Evolutionary conservation across 2,113 vertebrate genomes (phyloP).

Genomic region (Heloderma charlesbogerti): DNA sequence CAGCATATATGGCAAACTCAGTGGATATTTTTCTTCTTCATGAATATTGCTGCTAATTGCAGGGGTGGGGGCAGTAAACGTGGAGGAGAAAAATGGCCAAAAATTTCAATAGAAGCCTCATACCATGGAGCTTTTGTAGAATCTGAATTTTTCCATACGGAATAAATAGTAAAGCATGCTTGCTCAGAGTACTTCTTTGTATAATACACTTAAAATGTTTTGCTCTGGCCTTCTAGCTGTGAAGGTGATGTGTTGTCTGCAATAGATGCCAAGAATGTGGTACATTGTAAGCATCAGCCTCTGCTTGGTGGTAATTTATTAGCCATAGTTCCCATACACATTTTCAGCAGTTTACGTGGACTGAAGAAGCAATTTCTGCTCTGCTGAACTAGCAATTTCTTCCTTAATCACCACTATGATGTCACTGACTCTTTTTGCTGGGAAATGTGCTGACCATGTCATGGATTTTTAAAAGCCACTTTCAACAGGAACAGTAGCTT

Average conservation of each 20-base stretch:
- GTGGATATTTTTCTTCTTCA: neutral
- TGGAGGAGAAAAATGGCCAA: neutral
- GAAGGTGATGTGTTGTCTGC: slow-evolving; percentile 24
- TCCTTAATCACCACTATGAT: slow-evolving; percentile 65
- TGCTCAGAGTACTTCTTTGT: neutral
- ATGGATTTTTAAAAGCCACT: slow-evolving; percentile 70
- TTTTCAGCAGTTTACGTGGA: slow-evolving; percentile 49
- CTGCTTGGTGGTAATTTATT: slow-evolving; percentile 45
- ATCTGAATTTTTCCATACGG: fast-evolving
- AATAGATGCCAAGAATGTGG: slow-evolving; percentile 43
- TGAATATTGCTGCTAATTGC: neutral
- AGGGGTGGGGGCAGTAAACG: neutral
- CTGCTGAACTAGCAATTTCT: slow-evolving; percentile 78
- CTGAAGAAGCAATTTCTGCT: slow-evolving; percentile 61
- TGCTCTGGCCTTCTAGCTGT: slow-evolving; percentile 44
- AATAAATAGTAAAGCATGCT: neutral
- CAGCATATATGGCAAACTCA: neutral
- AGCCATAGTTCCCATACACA: slow-evolving; percentile 42
- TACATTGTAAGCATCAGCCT: slow-evolving; percentile 21
- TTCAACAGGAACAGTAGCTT: slow-evolving; percentile 61
- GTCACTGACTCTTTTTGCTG: slow-evolving; percentile 65
- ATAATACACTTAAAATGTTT: neutral
- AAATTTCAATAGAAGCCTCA: neutral
- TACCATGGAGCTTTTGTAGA: fast-evolving
- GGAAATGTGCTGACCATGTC: slow-evolving; percentile 77